phyloP scores from a whole-genome alignment of 2,797 vertebrate genomes.

The Crenuchus spilurus region DNA sequence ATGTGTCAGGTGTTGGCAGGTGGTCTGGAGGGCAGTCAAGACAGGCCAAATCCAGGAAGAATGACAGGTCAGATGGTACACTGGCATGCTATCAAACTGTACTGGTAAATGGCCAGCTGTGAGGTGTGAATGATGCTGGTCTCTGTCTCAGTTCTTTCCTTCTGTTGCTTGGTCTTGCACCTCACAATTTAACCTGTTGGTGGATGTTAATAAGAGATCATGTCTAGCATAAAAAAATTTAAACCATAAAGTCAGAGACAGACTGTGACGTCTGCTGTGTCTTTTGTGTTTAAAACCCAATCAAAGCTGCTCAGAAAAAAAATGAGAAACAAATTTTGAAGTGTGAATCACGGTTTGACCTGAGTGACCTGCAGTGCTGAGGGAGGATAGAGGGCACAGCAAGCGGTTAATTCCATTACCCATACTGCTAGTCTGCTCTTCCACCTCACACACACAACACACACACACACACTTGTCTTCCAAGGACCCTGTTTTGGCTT shows the following conservation, averaged over 20 bases:
- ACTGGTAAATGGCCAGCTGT: not conserved
- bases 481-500: constrained; percentile 80
- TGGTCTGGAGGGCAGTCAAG: not conserved
- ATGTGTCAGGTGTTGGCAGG: not conserved
- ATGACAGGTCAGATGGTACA: not conserved
- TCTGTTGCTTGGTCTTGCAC: not conserved
- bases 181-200: not conserved
- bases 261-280: not conserved
- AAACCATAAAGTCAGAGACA: not conserved
- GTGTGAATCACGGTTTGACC: constrained; percentile 37
- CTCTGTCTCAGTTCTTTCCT: not conserved
- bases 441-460: constrained; percentile 29
- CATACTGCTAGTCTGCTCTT: constrained; percentile 58
- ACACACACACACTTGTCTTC: constrained; percentile 68
- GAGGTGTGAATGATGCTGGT: not conserved
- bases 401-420: constrained; percentile 68
- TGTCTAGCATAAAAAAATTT: not conserved
- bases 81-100: not conserved
- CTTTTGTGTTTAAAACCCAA: not conserved
- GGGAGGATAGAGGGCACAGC: constrained; percentile 56
- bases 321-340: not conserved
- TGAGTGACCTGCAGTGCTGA: constrained; percentile 49
- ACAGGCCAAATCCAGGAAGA: not conserved
- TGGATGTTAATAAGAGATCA: not conserved
- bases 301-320: constrained; percentile 6